Evolutionary conservation across 2,113 vertebrate species (phyloP), one percentile per base, ranked within the genome.

Genomic region (Aldabrachelys gigantea): DNA sequence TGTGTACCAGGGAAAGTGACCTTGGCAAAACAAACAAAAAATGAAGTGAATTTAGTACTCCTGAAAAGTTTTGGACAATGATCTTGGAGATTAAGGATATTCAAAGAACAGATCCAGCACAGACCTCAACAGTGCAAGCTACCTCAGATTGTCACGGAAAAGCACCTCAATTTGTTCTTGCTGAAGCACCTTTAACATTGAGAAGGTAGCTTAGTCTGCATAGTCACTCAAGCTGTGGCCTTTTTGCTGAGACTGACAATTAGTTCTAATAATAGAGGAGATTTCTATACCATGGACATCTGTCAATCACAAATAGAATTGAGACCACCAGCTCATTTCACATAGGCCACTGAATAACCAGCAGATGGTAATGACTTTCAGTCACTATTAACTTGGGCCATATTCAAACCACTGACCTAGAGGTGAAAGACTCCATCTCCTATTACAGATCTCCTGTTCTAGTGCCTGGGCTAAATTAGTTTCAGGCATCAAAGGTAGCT

Each of bases 181-280:
- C 24, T 25, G 24, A 44, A 76, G 38, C 75, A 47, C 41, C 24
- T 76, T 76, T 76, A 47, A 44, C 41, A 27, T 16, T 78, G 41
- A 47, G 65, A 47, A 47, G 41, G 13, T 47, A 47, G 25, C 44
- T 78, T 27, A 29, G 12, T 78, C 24, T 31, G 14, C 29, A 82
- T 29, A 29, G 41, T 54, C 29, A 35, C 47, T 52, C 78, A 80
- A 22, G 5, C 14, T 0, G 0, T 76, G 47, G 5, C 27, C 25
- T 88, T 24, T 27, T 19, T 80, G 16, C 7, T 35, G 5, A 17
- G 56, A 38, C 35, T 84, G 21, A 11, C 29, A 78, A 12, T 41
- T 81, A 2, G 2, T 47, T 7, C 62, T 84, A 65, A 59, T 81
- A 54, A 22, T 81, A 79, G 56, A 0, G 0, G 29, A 47, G 29